Evolutionary conservation across 1,140 invertebrate species (phyloP).

Genomic region (Drosophila melanogaster): Release_6_plus_ISO1_MT NC_004354.4:16127501-16128000

Average conservation of each 20-base stretch:
- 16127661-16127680: conserved; percentile 56
- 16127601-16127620: background rate
- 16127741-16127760: conserved; percentile 28
- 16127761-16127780: background rate
- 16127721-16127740: conserved; percentile 28
- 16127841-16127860: conserved; percentile 34
- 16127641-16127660: conserved; percentile 54
- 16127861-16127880: conserved; percentile 40
- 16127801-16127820: conserved; percentile 53
- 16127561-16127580: too few species aligned
- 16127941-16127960: background rate
- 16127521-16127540: too few species aligned
- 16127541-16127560: too few species aligned
- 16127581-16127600: background rate
- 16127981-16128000: background rate
- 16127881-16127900: conserved; percentile 47
- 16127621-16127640: conserved; percentile 28
- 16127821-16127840: conserved; percentile 50
- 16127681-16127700: conserved; percentile 52
- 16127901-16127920: conserved; percentile 11
- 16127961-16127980: conserved; percentile 3
- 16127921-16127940: conserved; percentile 21
- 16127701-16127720: conserved; percentile 53
- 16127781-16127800: conserved; percentile 54
- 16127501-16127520: too few species aligned